phyloP scores from a whole-genome alignment of 2,797 vertebrate genomes.

The Pitangus sulphuratus region DNA sequence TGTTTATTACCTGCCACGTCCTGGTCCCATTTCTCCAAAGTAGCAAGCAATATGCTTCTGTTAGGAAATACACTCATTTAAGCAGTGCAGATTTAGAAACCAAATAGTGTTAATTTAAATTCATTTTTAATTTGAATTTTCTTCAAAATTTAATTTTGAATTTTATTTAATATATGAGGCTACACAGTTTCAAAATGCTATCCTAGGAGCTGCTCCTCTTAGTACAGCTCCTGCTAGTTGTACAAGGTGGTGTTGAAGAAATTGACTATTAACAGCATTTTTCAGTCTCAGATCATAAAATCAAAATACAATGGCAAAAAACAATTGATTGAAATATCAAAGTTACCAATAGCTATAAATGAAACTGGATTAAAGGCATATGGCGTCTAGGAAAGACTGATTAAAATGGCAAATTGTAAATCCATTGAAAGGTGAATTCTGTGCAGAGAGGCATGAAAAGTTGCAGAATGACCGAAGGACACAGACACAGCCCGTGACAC shows the following conservation, averaged over 20 bases:
- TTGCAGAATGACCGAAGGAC: neutral
- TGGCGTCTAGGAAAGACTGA: neutral
- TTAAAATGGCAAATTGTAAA: neutral
- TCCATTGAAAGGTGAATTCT: neutral
- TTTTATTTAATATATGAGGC: neutral
- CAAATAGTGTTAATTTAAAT: neutral
- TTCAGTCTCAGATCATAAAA: neutral
- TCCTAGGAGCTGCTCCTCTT: neutral
- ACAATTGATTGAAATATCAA: neutral
- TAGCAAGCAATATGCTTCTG: neutral
- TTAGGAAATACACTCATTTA: neutral
- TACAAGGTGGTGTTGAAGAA: neutral
- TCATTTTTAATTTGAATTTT: neutral
- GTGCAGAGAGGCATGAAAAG: neutral
- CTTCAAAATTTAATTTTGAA: neutral
- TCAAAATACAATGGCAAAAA: neutral
- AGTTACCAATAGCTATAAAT: neutral
- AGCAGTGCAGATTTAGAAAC: neutral
- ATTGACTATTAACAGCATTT: neutral
- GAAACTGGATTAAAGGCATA: neutral
- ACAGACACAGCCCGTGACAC: accelerated
- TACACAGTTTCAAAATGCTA: neutral
- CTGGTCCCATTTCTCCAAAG: neutral
- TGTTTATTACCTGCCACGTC: neutral
- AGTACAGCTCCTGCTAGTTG: neutral